phyloP scores from a whole-genome alignment of 2,797 vertebrate genomes.

The Huso huso region DNA sequence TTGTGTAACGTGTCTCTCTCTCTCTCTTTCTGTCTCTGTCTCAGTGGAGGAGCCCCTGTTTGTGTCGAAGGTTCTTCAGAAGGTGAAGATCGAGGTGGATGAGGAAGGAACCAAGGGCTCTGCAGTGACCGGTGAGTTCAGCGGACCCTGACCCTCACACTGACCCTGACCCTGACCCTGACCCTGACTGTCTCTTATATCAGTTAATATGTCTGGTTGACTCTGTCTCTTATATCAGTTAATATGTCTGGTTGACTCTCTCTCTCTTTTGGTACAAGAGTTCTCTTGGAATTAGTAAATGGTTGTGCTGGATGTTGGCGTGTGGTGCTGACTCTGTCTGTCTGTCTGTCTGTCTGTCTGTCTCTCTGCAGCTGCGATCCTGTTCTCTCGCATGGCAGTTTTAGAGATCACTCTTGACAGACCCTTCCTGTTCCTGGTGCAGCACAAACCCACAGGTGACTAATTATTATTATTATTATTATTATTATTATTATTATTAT shows the following conservation, averaged over 20 bases:
- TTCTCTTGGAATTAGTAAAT: background rate
- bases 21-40: background rate
- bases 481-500: too few relatives aligned
- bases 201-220: too few relatives aligned
- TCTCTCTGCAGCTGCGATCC: slow-evolving; percentile 51
- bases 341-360: background rate
- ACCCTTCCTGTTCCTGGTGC: slow-evolving; percentile 77
- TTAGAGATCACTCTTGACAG: slow-evolving; percentile 67
- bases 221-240: too few relatives aligned
- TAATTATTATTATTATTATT: background rate
- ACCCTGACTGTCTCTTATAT: too few relatives aligned
- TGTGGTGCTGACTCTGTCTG: background rate
- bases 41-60: slow-evolving; percentile 67
- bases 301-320: background rate
- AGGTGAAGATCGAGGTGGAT: slow-evolving; percentile 73
- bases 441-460: slow-evolving; percentile 76
- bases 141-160: too few relatives aligned
- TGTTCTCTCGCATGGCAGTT: slow-evolving; percentile 74
- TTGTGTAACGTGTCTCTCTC: background rate
- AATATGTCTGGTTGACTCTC: too few relatives aligned
- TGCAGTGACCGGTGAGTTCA: slow-evolving; percentile 66
- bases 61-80: slow-evolving; percentile 72
- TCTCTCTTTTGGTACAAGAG: too few relatives aligned
- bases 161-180: background rate
- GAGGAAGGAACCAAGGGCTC: slow-evolving; percentile 74